These are phyloP conservation scores for Blastobasis adustella DNA, from an alignment of 2,888 invertebrate genomes.

Conservation along the genomic window DNA sequence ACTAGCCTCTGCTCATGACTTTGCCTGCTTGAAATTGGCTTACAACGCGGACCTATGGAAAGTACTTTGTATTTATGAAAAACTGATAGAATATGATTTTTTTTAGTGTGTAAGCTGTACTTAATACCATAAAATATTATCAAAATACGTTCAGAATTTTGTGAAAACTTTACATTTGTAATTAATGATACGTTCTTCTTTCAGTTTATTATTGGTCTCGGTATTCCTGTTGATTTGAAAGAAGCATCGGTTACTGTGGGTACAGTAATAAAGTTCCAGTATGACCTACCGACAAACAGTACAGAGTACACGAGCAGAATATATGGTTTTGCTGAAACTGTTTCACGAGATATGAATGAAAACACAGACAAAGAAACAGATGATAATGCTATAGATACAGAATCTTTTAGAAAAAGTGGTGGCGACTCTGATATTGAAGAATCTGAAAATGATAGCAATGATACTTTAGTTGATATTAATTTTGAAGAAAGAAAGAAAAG, in stretches of 20 bases:
- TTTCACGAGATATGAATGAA: constrained; percentile 56
- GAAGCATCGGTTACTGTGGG: constrained; percentile 78
- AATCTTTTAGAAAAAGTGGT: constrained; percentile 16
- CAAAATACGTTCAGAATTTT: no score
- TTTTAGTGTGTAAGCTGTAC: no score
- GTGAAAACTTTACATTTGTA: no score
- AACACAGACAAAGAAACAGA: constrained; percentile 21
- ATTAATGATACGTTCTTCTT: constrained; percentile 19
- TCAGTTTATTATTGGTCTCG: constrained; percentile 80
- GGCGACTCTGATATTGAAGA: constrained; percentile 18
- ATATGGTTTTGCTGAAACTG: constrained; percentile 56
- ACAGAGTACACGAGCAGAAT: constrained; percentile 72
- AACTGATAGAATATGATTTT: no score
- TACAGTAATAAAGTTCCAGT: constrained; percentile 80
- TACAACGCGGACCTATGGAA: no score
- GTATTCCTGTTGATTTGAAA: constrained; percentile 78
- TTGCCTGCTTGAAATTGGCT: no score
- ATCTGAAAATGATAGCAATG: constrained; percentile 31
- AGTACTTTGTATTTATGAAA: no score
- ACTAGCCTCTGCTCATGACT: no score
- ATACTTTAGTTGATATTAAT: constrained; percentile 56
- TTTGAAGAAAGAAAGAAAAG: constrained; percentile 52
- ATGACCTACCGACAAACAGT: constrained; percentile 78
- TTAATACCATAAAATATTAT: no score
- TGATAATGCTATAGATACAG: constrained; percentile 6